A percentile compares a stretch with the other conserved stretches of the same genome.
Evolutionary conservation across 2,113 vertebrate genomes (phyloP).

Genomic region (Marmota monax): DNA sequence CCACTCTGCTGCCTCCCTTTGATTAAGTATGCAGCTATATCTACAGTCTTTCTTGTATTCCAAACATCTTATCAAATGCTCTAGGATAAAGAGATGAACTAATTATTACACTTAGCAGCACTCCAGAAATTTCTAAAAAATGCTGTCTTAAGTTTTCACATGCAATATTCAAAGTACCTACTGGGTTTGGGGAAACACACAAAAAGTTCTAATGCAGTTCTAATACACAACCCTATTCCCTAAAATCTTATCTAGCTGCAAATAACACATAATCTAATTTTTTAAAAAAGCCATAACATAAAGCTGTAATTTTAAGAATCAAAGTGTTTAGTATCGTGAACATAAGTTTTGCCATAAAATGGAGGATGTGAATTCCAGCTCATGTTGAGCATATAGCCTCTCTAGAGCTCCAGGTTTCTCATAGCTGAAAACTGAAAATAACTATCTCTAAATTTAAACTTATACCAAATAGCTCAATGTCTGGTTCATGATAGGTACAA

Average conservation of each 20-base stretch:
- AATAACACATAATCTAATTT: not conserved
- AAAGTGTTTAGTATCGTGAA: not conserved
- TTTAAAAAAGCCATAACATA: not conserved
- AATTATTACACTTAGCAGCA: not conserved
- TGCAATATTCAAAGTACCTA: slow-evolving; percentile 12
- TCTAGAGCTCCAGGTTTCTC: slow-evolving; percentile 19
- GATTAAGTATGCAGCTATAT: not conserved
- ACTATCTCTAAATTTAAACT: slow-evolving; percentile 1
- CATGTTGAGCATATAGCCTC: not conserved
- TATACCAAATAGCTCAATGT: not conserved
- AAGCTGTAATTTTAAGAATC: not conserved
- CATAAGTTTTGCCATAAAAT: not conserved
- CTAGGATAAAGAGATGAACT: not conserved
- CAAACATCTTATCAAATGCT: not conserved
- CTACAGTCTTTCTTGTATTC: not conserved
- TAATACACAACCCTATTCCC: not conserved
- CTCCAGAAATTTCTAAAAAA: not conserved
- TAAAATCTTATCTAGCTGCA: slow-evolving; percentile 24
- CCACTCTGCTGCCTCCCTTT: not conserved
- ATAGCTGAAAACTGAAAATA: slow-evolving; percentile 2
- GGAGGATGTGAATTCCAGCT: slow-evolving; percentile 14
- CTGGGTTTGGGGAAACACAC: not conserved
- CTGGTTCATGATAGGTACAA: not conserved
- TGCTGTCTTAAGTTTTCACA: not conserved
- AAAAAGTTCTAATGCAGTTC: slow-evolving; percentile 41